A percentile compares a stretch with the other conserved stretches of the same genome.
phyloP scores from a whole-genome alignment of 2,888 invertebrate species.

The Drosophila fungiperda region DNA sequence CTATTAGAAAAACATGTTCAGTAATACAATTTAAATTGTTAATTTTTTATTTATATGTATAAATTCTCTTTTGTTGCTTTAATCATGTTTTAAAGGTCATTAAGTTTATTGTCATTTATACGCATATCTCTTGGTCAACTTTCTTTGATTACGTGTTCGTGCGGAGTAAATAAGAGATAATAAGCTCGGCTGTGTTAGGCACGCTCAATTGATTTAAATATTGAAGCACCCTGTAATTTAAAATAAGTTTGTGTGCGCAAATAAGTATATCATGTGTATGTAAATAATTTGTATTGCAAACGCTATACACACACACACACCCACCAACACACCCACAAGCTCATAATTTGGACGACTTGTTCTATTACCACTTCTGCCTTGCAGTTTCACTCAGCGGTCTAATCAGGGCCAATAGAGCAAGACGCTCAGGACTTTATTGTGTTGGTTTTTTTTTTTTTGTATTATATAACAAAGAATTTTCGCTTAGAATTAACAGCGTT shows the following conservation, averaged over 20 bases:
- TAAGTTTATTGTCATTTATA: background rate
- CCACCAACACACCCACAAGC: background rate
- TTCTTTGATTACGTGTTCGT: slow-evolving; percentile 25
- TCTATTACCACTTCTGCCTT: slow-evolving; percentile 11
- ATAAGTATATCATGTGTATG: background rate
- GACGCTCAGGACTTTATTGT: background rate
- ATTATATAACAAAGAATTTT: slow-evolving; percentile 63
- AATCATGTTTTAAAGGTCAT: background rate
- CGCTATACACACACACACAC: slow-evolving; percentile 11
- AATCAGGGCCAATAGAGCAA: slow-evolving; percentile 5
- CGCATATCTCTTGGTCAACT: background rate
- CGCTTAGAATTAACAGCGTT: background rate
- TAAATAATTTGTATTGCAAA: slow-evolving; percentile 50
- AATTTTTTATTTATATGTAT: background rate
- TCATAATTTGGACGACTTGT: slow-evolving; percentile 46
- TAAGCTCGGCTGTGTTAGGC: slow-evolving; percentile 45
- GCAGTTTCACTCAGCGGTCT: slow-evolving; percentile 34
- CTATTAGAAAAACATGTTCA: background rate
- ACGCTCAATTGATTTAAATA: slow-evolving; percentile 44
- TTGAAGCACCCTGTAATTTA: slow-evolving; percentile 39
- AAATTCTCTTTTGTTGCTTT: background rate
- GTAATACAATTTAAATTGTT: background rate
- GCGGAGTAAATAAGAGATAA: slow-evolving; percentile 46
- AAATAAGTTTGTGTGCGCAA: slow-evolving; percentile 21
- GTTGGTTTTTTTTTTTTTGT: background rate